Percentiles rank a stretch among this genome's conserved stretches.
These are phyloP conservation scores for Condylura cristata DNA, from an alignment of 2,113 vertebrate genomes.

Conservation along the genomic window DNA sequence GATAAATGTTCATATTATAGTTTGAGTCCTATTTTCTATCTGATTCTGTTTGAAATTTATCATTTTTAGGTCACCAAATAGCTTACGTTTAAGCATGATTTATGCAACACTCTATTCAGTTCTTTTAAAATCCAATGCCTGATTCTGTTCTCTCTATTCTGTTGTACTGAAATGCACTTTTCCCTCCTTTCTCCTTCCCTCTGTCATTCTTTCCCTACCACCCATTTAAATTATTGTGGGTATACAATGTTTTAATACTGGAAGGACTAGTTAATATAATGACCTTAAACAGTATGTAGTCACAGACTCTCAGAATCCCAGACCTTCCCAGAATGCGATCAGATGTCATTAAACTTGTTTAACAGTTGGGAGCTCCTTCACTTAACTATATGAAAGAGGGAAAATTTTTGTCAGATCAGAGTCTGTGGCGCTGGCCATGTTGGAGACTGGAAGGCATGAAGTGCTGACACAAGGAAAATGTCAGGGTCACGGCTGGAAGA, in stretches of 20 bases:
- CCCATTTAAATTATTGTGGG: background rate
- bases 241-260: background rate
- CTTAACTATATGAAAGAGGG: background rate
- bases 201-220: background rate
- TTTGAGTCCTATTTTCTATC: slow-evolving; percentile 3
- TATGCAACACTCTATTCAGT: background rate
- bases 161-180: background rate
- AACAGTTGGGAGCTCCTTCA: background rate
- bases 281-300: background rate
- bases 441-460: too few species aligned
- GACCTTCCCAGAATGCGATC: slow-evolving; percentile 11
- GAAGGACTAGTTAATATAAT: background rate
- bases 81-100: background rate
- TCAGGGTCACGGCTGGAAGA: too few species aligned
- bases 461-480: too few species aligned
- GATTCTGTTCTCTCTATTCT: background rate
- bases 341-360: background rate
- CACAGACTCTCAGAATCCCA: background rate
- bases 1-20: background rate
- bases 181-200: too few species aligned
- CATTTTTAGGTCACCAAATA: background rate
- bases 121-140: background rate
- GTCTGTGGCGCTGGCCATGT: background rate
- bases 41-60: background rate
- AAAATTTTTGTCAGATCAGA: background rate